Conservation (phyloP, 2,888 invertebrate species). For the Sesia bembeciformis region DNA sequence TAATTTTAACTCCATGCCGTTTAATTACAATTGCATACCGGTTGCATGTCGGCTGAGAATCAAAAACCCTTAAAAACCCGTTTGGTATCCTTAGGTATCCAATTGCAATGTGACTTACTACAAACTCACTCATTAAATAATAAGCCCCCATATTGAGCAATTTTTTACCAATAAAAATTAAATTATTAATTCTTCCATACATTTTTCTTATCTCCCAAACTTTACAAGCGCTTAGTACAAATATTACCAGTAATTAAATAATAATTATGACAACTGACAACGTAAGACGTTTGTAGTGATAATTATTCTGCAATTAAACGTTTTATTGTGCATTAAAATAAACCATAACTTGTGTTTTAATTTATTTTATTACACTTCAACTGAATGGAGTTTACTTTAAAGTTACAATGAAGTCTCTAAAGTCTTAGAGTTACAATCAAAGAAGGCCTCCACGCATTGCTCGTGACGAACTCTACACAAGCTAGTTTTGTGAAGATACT, state of each 20-base stretch:
- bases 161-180: no score
- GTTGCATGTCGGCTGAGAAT: no score
- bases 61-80: no score
- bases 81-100: no score
- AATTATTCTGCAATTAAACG: background rate
- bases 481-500: conserved; percentile 11
- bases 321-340: background rate
- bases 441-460: background rate
- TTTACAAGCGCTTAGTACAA: conserved; percentile 1
- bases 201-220: background rate
- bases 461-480: background rate
- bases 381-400: background rate
- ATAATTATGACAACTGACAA: background rate
- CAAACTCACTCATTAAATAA: no score
- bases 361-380: background rate
- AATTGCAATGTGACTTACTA: no score
- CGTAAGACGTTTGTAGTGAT: background rate
- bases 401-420: background rate
- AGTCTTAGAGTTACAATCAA: background rate
- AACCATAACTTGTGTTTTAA: background rate
- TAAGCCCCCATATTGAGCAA: no score
- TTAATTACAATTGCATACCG: no score
- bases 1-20: no score
- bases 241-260: conserved; percentile 4
- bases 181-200: no score